Evolutionary conservation across 2,113 vertebrate genomes (phyloP), one percentile per base, ranked within the genome.

Genomic region (Paracanthobrama guichenoti): DNA sequence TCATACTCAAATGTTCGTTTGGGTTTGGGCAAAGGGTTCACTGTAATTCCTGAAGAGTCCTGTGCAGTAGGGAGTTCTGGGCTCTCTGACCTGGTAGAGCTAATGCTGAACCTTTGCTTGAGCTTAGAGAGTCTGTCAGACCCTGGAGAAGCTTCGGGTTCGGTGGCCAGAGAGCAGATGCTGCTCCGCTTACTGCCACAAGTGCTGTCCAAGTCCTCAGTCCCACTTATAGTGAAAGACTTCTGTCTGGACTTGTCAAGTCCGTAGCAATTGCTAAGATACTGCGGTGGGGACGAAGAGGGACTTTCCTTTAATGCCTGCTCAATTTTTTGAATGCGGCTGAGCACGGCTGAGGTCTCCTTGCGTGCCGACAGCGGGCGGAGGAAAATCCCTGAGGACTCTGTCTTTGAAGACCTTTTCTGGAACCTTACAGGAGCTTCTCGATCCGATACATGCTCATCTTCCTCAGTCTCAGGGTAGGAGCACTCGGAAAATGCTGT

Each of bases 1-100:
- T 99, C 97, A 0, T 99, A 99, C 91, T 99, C 97, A 89, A 99
- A 99, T 94, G 98, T 99, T 93, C 98, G 97, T 93, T 97, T 98
- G 79, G 98, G 98, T 91, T 99, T 99, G 60, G 98, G 98, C 87
- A 99, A 94, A 46, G 98, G 98, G 88, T 99, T 99, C 83, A 99
- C 95, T 0, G 93, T 91, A 0, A 94, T 92, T 87, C 94, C 92
- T 0, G 85, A 90, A 0, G 94, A 80, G 59, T 91, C 93, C 84
- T 95, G 95, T 0, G 90, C 90, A 39, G 91, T 87, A 1, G 90
- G 89, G 75, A 87, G 91, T 71, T 94, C 95, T 60, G 96, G 93
- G 75, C 93, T 92, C n/a, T 89, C 91, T 3, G 92, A 95, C 87
- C 89, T 86, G 50, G 71, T 66, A 6, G 94, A 94, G 87, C 91